Evolutionary conservation across 2,888 invertebrate species (phyloP).

Genomic region (Protophormia terraenovae): DNA sequence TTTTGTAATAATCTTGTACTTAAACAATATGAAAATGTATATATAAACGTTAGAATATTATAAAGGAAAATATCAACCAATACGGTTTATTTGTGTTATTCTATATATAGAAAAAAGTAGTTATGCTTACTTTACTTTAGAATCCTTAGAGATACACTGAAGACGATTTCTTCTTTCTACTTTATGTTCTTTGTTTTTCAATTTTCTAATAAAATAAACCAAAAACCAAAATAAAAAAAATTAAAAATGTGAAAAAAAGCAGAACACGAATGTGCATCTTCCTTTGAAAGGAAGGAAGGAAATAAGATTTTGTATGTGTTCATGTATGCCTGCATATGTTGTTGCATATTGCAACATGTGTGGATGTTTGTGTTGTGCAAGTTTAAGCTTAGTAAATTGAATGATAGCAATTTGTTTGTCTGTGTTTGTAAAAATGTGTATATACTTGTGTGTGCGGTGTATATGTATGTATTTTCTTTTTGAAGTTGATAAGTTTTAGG

Average conservation of each 20-base stretch:
- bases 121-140: neutral
- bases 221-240: neutral
- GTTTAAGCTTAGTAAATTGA: constrained; percentile 56
- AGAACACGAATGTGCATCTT: constrained; percentile 12
- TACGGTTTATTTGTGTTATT: constrained; percentile 23
- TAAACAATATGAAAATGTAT: constrained; percentile 20
- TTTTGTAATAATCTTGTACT: constrained; percentile 50
- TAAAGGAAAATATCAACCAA: neutral
- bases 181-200: constrained; percentile 39
- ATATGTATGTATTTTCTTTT: neutral
- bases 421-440: too few species aligned
- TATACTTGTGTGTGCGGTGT: neutral
- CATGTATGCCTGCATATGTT: neutral
- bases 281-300: constrained; percentile 14
- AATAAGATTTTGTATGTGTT: neutral
- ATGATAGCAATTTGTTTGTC: constrained; percentile 64
- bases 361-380: neutral
- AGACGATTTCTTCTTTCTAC: constrained; percentile 9
- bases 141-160: constrained; percentile 7
- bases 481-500: constrained; percentile 61
- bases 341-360: neutral
- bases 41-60: constrained; percentile 4
- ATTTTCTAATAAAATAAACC: constrained; percentile 9
- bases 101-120: neutral
- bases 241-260: neutral